Conservation (phyloP, 2,113 vertebrate species). For the Ictidomys tridecemlineatus region DNA sequence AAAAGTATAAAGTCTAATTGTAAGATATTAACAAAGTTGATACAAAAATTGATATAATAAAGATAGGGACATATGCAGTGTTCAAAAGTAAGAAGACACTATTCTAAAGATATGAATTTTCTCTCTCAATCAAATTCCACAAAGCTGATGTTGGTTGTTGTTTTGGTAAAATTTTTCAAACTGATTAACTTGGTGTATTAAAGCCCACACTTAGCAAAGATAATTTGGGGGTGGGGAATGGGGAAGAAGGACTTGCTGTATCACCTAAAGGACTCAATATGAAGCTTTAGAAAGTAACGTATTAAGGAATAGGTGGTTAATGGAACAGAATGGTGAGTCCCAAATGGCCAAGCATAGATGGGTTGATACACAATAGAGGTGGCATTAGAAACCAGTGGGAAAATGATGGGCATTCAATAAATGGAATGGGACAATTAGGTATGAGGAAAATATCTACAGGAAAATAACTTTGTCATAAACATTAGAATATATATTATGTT, state of each 20-base stretch:
- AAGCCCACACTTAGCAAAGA: background rate
- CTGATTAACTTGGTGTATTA: background rate
- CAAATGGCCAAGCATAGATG: background rate
- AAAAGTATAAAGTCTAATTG: background rate
- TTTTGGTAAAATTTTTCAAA: background rate
- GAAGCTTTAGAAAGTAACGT: background rate
- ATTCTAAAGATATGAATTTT: background rate
- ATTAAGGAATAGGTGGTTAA: background rate
- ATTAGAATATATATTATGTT: background rate
- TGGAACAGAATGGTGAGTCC: background rate
- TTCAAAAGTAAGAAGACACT: background rate
- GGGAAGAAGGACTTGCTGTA: background rate
- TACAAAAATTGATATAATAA: background rate
- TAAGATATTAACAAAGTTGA: background rate
- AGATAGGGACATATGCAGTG: background rate
- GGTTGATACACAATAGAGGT: background rate
- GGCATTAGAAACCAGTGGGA: background rate
- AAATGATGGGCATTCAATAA: background rate
- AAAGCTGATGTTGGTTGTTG: background rate
- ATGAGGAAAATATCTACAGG: background rate
- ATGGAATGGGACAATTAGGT: background rate
- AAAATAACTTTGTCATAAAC: background rate
- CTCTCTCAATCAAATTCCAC: background rate
- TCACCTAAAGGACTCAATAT: background rate
- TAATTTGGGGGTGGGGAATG: background rate